A percentile compares a stretch with the other conserved stretches of the same genome.
phyloP scores from a whole-genome alignment of 2,113 vertebrate genomes.

The Balaeniceps rex region DNA sequence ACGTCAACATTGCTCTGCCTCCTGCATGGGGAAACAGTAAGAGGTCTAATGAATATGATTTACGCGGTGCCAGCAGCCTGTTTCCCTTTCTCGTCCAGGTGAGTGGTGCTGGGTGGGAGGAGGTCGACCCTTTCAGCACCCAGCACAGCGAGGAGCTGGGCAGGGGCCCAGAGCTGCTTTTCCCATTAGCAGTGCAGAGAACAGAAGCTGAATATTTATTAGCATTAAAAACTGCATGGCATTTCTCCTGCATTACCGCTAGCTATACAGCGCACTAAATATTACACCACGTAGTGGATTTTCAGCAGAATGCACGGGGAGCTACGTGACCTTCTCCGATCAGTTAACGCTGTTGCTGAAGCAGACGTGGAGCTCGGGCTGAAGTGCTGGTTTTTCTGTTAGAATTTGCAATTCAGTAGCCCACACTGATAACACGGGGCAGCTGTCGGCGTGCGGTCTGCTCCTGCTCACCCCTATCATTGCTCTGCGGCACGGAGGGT shows the following conservation, averaged over 20 bases:
- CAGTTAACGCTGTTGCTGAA: neutral
- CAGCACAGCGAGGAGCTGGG: neutral
- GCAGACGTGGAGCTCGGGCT: neutral
- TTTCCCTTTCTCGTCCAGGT: neutral
- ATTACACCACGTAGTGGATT: neutral
- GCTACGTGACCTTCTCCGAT: neutral
- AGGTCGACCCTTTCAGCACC: neutral
- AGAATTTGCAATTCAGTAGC: neutral
- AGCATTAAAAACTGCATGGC: neutral
- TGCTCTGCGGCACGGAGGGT: neutral
- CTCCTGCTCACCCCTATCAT: neutral
- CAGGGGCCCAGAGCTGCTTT: neutral
- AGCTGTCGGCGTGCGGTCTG: neutral
- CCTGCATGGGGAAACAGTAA: neutral
- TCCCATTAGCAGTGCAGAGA: neutral
- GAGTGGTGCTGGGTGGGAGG: neutral
- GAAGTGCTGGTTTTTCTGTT: accelerated
- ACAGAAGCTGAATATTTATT: neutral
- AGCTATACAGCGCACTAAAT: neutral
- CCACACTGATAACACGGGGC: neutral
- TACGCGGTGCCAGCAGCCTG: neutral
- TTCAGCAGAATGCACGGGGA: neutral
- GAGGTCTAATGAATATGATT: neutral
- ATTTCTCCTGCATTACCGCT: neutral
- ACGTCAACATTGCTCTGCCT: neutral